Percentiles rank a stretch among this genome's conserved stretches.
phyloP scores from a whole-genome alignment of 2,888 invertebrate genomes.

The Rhingia campestris region DNA sequence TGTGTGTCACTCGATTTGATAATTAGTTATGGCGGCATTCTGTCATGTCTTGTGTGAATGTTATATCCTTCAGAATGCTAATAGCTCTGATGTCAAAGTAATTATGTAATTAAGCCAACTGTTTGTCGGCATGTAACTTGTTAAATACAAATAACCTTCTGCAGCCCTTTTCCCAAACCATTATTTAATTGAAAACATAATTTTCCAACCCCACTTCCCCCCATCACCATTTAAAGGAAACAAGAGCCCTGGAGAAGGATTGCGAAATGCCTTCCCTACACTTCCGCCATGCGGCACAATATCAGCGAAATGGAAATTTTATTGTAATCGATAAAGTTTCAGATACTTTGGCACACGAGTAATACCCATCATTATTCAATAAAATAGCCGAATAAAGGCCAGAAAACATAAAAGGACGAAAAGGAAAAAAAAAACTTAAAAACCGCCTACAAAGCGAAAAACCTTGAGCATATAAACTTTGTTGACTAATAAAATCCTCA shows the following conservation, averaged over 20 bases:
- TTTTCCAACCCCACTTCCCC: slow-evolving; percentile 25
- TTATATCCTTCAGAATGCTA: slow-evolving; percentile 29
- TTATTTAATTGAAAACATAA: slow-evolving; percentile 33
- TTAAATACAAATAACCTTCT: slow-evolving; percentile 38
- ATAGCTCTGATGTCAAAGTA: slow-evolving; percentile 43
- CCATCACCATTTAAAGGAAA: not conserved
- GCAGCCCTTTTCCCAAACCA: not conserved
- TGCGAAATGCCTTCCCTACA: slow-evolving; percentile 14
- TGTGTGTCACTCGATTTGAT: slow-evolving; percentile 21
- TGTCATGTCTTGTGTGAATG: slow-evolving; percentile 12
- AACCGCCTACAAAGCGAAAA: slow-evolving; percentile 13
- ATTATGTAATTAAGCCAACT: slow-evolving; percentile 51
- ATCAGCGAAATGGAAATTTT: slow-evolving; percentile 52
- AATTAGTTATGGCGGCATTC: slow-evolving; percentile 28
- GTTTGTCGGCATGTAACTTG: slow-evolving; percentile 45
- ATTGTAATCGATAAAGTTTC: slow-evolving; percentile 68
- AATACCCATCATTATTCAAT: slow-evolving; percentile 49
- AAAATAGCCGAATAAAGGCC: slow-evolving; percentile 16
- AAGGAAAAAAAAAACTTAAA: slow-evolving; percentile 5
- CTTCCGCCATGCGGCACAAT: slow-evolving; percentile 18
- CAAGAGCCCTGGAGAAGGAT: not conserved
- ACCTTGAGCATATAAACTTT: slow-evolving; percentile 58
- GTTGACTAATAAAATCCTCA: slow-evolving; percentile 65
- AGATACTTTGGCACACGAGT: slow-evolving; percentile 40
- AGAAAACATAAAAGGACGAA: no score